phyloP scores from a whole-genome alignment of 2,113 vertebrate genomes.

The Fulica atra region DNA sequence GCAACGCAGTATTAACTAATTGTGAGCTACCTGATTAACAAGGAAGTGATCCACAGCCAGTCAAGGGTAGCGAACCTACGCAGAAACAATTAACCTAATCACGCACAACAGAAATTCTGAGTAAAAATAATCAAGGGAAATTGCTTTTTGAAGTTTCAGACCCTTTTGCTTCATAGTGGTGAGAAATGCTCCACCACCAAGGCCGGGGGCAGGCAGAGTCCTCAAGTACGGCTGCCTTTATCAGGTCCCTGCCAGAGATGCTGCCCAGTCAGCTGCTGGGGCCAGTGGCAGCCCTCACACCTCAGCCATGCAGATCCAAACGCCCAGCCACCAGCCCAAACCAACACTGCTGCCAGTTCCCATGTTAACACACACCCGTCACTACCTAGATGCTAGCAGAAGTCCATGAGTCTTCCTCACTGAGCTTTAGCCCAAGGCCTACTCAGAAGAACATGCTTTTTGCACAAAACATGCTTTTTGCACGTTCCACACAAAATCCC shows the following conservation, averaged over 20 bases:
- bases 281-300: not conserved
- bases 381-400: not conserved
- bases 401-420: not conserved
- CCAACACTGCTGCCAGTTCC: not conserved
- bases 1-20: not conserved
- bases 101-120: not conserved
- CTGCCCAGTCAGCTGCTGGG: not conserved
- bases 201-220: fast-evolving
- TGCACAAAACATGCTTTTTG: not conserved
- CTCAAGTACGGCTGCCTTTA: not conserved
- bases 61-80: not conserved
- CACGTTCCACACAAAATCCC: not conserved
- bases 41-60: not conserved
- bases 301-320: not conserved
- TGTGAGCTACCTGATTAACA: not conserved
- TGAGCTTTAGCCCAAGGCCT: not conserved
- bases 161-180: not conserved
- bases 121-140: not conserved
- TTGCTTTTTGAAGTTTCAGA: not conserved
- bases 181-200: not conserved
- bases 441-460: not conserved
- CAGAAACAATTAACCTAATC: not conserved
- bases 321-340: not conserved
- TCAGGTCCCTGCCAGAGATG: not conserved
- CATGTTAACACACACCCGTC: not conserved